Conservation (phyloP, 2,888 invertebrate species). For the Amphipoea lucens region DNA sequence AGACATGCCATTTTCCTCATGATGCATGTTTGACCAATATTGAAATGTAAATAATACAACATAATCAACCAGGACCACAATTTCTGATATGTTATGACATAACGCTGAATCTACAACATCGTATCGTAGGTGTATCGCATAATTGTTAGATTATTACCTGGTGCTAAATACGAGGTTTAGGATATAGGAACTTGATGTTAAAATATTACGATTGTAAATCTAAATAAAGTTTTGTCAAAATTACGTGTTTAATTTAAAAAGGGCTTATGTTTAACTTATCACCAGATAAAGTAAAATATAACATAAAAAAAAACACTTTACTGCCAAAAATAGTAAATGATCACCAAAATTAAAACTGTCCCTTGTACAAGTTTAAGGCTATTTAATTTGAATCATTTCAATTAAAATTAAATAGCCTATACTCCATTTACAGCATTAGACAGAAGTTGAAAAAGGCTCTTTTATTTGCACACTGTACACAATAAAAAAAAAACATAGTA, state of each 20-base stretch:
- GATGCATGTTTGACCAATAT: conserved; percentile 2
- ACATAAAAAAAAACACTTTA: too few relatives aligned
- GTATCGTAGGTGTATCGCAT: conserved; percentile 13
- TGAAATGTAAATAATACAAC: conserved; percentile 18
- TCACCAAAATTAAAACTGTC: too few relatives aligned
- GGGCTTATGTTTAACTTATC: too few relatives aligned
- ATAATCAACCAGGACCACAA: conserved; percentile 20
- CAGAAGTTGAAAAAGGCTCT: too few relatives aligned
- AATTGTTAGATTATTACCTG: conserved; percentile 40
- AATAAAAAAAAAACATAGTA: too few relatives aligned
- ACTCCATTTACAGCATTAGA: too few relatives aligned
- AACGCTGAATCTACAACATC: not conserved
- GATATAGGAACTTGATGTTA: conserved; percentile 14
- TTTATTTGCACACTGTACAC: too few relatives aligned
- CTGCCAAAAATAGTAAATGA: too few relatives aligned
- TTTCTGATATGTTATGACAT: not conserved
- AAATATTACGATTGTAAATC: conserved; percentile 38
- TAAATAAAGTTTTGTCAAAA: conserved; percentile 42
- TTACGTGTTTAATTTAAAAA: conserved; percentile 11
- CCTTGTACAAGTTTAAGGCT: too few relatives aligned
- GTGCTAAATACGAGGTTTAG: conserved; percentile 52
- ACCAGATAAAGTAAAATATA: too few relatives aligned
- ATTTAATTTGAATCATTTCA: too few relatives aligned
- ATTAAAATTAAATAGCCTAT: too few relatives aligned
- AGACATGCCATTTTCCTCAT: not conserved